phyloP scores from a whole-genome alignment of 1,140 invertebrate genomes.

The Meloidogyne hapla region DNA sequence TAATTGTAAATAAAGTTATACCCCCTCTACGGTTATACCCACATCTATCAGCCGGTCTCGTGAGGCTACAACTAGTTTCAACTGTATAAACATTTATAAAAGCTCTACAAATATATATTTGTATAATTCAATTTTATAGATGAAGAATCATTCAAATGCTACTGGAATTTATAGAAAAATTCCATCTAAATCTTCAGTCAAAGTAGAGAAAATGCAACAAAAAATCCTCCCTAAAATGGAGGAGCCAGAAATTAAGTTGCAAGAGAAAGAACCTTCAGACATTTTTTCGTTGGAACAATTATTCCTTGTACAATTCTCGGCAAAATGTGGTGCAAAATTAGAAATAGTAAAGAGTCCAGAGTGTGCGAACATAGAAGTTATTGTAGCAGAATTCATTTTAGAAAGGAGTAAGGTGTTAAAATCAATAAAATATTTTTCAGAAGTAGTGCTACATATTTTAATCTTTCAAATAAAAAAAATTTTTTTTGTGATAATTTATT shows the following conservation, averaged over 20 bases:
- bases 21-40: too few species aligned
- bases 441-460: too few species aligned
- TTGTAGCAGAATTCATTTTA: not conserved
- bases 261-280: not conserved
- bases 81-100: too few species aligned
- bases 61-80: too few species aligned
- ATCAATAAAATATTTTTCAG: too few species aligned
- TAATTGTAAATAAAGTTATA: too few species aligned
- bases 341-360: not conserved
- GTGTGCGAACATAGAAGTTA: conserved; percentile 5
- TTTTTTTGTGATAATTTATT: too few species aligned
- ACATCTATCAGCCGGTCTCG: too few species aligned
- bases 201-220: too few species aligned
- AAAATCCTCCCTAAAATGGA: not conserved
- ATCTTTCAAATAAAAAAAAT: too few species aligned
- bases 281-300: not conserved
- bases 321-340: not conserved
- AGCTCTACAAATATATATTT: too few species aligned
- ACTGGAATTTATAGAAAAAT: not conserved
- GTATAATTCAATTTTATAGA: not conserved
- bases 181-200: not conserved
- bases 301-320: not conserved
- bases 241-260: not conserved
- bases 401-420: not conserved
- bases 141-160: not conserved